Evolutionary conservation across 2,797 vertebrate species (phyloP).

Genomic region (Chaunax sp.): DNA sequence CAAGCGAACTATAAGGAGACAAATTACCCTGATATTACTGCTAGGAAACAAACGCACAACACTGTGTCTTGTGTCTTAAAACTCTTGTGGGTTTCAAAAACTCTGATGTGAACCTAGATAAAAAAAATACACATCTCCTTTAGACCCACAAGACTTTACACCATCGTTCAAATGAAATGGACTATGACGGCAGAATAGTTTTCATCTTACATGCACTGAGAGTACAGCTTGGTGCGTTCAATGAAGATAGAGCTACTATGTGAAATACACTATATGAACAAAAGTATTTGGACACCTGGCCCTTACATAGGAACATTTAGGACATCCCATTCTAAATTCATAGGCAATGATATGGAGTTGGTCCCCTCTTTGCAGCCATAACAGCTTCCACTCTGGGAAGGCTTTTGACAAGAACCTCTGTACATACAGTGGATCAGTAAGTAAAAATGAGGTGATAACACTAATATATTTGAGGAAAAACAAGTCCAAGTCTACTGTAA

Average conservation of each 20-base stretch:
- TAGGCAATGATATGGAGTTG: no score
- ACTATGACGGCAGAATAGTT: neutral
- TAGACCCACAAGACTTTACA: neutral
- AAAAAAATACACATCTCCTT: neutral
- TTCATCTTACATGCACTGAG: neutral
- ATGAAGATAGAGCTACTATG: neutral
- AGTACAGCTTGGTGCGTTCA: neutral
- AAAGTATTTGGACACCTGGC: no score
- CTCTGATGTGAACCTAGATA: neutral
- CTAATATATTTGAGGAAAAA: neutral
- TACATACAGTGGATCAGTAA: no score
- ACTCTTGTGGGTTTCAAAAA: neutral
- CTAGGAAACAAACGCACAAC: neutral
- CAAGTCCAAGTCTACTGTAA: neutral
- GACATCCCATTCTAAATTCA: no score
- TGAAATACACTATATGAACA: no score
- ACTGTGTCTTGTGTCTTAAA: neutral
- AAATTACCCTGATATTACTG: slow-evolving; percentile 7
- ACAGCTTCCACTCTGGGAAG: no score
- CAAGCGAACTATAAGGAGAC: slow-evolving; percentile 1
- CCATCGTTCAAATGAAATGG: neutral
- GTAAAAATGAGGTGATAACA: neutral
- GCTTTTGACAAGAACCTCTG: no score
- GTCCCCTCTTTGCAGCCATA: no score
- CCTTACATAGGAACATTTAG: no score